phyloP scores from a whole-genome alignment of 2,888 invertebrate genomes.

The Heliconius erato region DNA sequence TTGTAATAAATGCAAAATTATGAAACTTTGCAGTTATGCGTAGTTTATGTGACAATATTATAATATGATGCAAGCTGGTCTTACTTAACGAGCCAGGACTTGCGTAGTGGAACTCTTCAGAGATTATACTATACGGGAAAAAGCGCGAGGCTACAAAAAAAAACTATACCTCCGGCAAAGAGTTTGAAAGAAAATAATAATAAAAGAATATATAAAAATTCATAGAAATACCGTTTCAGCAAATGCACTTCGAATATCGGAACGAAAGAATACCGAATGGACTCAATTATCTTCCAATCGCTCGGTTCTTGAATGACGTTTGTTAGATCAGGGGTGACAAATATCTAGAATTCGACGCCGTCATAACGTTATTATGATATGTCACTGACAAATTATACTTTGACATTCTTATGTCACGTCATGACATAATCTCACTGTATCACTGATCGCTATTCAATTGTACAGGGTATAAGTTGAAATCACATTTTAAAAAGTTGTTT shows the following conservation, averaged over 20 bases:
- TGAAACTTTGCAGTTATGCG: too few relatives aligned
- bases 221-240: conserved; percentile 23
- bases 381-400: background rate
- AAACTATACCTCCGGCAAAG: background rate
- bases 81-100: too few relatives aligned
- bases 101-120: too few relatives aligned
- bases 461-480: too few relatives aligned
- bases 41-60: too few relatives aligned
- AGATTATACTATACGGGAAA: background rate
- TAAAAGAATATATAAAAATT: conserved; percentile 1
- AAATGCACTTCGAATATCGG: background rate
- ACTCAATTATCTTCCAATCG: conserved; percentile 43
- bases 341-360: background rate
- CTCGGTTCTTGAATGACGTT: conserved; percentile 40
- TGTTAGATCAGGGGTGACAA: conserved; percentile 34
- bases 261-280: conserved; percentile 35
- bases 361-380: background rate
- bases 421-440: background rate
- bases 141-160: background rate
- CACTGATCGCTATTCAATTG: background rate
- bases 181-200: background rate
- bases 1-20: too few relatives aligned
- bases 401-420: background rate
- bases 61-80: too few relatives aligned
- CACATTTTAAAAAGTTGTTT: too few relatives aligned